These are phyloP conservation scores for Rhinichthys osculus DNA, from an alignment of 2,797 vertebrate species.

Conservation along the genomic window DNA sequence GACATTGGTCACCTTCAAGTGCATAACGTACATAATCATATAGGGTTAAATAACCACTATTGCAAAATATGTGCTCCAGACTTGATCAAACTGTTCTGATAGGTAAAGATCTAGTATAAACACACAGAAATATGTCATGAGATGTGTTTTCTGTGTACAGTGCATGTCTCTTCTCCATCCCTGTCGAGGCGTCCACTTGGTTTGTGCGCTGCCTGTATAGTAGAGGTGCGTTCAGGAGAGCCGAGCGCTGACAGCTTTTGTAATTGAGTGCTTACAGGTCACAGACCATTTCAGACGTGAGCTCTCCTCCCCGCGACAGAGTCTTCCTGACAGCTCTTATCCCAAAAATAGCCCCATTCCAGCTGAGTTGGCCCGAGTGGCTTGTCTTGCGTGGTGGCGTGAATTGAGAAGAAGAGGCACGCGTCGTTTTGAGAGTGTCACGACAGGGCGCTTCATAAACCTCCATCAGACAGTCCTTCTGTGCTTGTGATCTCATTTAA, in stretches of 20 bases:
- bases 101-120: background rate
- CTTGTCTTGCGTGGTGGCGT: slow-evolving; percentile 11
- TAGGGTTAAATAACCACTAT: background rate
- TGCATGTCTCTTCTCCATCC: background rate
- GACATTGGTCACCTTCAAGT: background rate
- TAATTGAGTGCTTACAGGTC: slow-evolving; percentile 58
- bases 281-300: slow-evolving; percentile 52
- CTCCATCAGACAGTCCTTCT: background rate
- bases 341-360: slow-evolving; percentile 49
- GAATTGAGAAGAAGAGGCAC: slow-evolving; percentile 27
- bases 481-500: background rate
- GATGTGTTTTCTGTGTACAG: background rate
- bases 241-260: slow-evolving; percentile 50
- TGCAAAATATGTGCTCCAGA: background rate
- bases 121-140: too few species aligned
- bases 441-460: background rate
- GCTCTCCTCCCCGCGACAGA: background rate
- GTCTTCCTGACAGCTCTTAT: slow-evolving; percentile 47
- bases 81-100: background rate
- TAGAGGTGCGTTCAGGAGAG: slow-evolving; percentile 36
- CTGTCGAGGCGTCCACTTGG: background rate
- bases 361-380: slow-evolving; percentile 23
- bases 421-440: background rate
- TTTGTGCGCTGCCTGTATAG: background rate
- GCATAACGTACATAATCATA: background rate